These are phyloP conservation scores for Drosophila truncata DNA, from an alignment of 1,140 invertebrate genomes.

Conservation along the genomic window DNA sequence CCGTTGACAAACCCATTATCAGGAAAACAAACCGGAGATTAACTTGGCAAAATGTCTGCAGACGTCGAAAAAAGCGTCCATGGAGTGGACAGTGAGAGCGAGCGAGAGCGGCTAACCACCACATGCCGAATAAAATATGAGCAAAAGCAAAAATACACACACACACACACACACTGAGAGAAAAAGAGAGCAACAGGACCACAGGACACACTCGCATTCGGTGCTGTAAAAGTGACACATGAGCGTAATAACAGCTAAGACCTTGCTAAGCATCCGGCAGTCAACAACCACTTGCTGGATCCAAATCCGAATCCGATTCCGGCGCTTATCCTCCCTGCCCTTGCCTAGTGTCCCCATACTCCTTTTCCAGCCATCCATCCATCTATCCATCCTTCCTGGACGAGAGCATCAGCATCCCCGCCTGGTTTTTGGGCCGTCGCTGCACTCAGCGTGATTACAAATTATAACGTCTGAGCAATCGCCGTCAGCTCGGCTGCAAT, in stretches of 20 bases:
- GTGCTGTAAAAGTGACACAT: slow-evolving; percentile 75
- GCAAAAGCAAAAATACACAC: slow-evolving; percentile 15
- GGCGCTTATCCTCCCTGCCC: slow-evolving; percentile 6
- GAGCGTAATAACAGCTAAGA: slow-evolving; percentile 83
- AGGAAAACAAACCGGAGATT: slow-evolving; percentile 84
- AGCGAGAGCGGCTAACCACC: slow-evolving; percentile 53
- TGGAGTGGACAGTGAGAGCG: slow-evolving; percentile 17
- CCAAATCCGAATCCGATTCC: slow-evolving; percentile 15
- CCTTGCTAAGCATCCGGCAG: slow-evolving; percentile 81
- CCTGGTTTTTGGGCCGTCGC: slow-evolving; percentile 39
- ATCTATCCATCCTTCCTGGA: slow-evolving; percentile 15
- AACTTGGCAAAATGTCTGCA: slow-evolving; percentile 84
- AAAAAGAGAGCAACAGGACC: slow-evolving; percentile 8
- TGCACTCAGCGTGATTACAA: slow-evolving; percentile 83
- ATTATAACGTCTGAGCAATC: slow-evolving; percentile 82
- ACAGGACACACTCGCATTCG: slow-evolving; percentile 39
- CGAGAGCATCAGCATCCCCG: slow-evolving; percentile 36
- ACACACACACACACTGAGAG: slow-evolving; percentile 11
- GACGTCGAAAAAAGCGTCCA: slow-evolving; percentile 59
- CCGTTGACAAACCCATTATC: slow-evolving; percentile 83
- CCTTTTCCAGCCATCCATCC: background rate
- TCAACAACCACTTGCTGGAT: slow-evolving; percentile 79
- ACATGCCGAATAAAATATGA: slow-evolving; percentile 81
- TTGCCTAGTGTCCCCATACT: slow-evolving; percentile 18
- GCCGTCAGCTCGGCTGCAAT: slow-evolving; percentile 43